Percentiles rank a stretch among this genome's conserved stretches.
Conservation (phyloP, 2,888 invertebrate genomes). For the Thymelicus acteon region DNA sequence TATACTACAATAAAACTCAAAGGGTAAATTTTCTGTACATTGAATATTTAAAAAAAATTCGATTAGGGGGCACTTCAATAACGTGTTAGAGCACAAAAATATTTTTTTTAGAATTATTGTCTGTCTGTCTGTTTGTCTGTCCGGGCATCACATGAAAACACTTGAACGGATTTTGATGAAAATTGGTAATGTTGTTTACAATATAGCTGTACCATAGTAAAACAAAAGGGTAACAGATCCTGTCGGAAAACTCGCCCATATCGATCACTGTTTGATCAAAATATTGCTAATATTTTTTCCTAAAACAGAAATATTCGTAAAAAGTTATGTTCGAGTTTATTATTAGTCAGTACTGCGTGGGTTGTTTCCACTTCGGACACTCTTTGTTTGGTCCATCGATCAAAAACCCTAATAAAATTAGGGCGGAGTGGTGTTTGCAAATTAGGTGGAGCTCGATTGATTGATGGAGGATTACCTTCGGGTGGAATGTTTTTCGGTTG, state of each 20-base stretch:
- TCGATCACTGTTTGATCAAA: background rate
- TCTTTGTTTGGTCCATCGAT: constrained; percentile 45
- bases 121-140: too few species aligned
- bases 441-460: constrained; percentile 48
- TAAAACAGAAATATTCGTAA: constrained; percentile 29
- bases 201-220: too few species aligned
- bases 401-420: constrained; percentile 51
- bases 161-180: too few species aligned
- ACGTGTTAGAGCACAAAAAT: too few species aligned
- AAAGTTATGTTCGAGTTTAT: constrained; percentile 1
- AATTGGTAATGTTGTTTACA: too few species aligned
- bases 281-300: background rate
- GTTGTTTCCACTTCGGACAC: constrained; percentile 16
- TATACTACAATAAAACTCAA: too few species aligned
- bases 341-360: background rate
- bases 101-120: too few species aligned
- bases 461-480: constrained; percentile 44
- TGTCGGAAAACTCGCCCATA: background rate
- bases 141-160: too few species aligned
- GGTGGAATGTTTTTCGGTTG: constrained; percentile 24
- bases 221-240: too few species aligned
- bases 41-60: too few species aligned
- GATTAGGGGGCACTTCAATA: too few species aligned
- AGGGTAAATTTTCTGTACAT: too few species aligned
- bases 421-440: constrained; percentile 46